Evolutionary conservation across 2,888 invertebrate genomes (phyloP), one percentile per base, ranked within the genome.

Genomic region (Cheilosia urbana): DNA sequence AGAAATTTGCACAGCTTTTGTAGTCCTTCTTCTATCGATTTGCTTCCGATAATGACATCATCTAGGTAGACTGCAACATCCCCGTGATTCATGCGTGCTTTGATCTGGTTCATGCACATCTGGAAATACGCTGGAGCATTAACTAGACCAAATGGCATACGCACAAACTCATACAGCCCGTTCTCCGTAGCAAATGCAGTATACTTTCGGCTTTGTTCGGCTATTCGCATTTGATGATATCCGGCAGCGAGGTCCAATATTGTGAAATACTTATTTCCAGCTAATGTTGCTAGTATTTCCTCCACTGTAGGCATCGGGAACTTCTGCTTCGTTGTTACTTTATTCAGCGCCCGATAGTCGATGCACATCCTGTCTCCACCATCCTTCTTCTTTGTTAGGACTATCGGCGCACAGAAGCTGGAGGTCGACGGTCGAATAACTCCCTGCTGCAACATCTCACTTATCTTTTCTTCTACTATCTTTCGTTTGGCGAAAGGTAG

Each of bases 331-430:
- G 40, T 62, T 1, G 78, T 78, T 11, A 58, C 55, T 19, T 15
- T 45, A 19, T 69, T 81, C 7, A 75, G 30, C 9, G 21, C 72
- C 19, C 92, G 72, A 78, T 90, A 92, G 73, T 92, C 91, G 0
- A 92, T 88, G 76, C 91, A 92, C 81, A 83, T 21, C 27, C 77
- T 71, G 4, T 47, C 17, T n/a, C 24, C 60, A 15, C 63, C 73
- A 17, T 66, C 71, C 17, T 77, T 77, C 24, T 84, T 84, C 57
- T 88, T 88, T 0, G 89, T 88, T 11, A 90, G 49, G 15, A 80
- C 75, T 24, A 85, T 68, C 15, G 87, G 87, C n/a, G 68, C 40
- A 4, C 89, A 88, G 65, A 89, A 91, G 4, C 90, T 89, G 2
- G 90, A 90, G 42, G 17, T 34, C 9, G 60, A 51, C 24, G 60